Conservation (phyloP, 2,888 invertebrate genomes). For the Galeruca laticollis region DNA sequence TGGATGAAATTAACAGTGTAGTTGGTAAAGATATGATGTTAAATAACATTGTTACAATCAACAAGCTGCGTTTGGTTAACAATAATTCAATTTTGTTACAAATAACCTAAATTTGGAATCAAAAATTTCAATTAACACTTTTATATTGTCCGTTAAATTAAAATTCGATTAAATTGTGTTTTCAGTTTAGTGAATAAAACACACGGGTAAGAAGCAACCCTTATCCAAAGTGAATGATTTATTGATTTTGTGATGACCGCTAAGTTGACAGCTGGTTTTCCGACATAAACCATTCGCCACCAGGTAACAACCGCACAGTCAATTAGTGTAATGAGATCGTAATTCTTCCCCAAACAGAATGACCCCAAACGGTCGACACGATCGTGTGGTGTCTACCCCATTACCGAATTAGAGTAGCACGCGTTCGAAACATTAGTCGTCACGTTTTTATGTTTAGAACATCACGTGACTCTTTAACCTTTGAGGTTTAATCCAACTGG, state of each 20-base stretch:
- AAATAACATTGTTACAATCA: too few relatives aligned
- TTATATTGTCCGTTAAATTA: too few relatives aligned
- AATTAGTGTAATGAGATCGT: conserved; percentile 57
- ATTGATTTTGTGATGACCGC: conserved; percentile 24
- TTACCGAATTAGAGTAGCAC: conserved; percentile 56
- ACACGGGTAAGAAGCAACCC: not conserved
- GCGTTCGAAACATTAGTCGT: conserved; percentile 52
- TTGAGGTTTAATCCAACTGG: conserved; percentile 15
- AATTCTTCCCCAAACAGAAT: conserved; percentile 54
- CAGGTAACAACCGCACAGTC: conserved; percentile 49
- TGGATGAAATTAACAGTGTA: too few relatives aligned
- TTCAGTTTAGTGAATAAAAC: not conserved
- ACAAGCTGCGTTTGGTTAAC: too few relatives aligned
- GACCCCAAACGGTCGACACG: conserved; percentile 36
- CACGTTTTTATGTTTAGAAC: conserved; percentile 53
- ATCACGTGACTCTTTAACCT: conserved; percentile 50
- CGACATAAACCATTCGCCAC: conserved; percentile 27
- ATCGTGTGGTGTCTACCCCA: conserved; percentile 46
- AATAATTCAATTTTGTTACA: too few relatives aligned
- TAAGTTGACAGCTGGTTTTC: conserved; percentile 37
- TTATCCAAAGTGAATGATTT: not conserved
- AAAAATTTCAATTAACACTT: too few relatives aligned
- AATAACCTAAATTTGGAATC: too few relatives aligned
- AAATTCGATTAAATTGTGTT: not conserved
- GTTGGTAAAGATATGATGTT: too few relatives aligned